A percentile compares a stretch with the other conserved stretches of the same genome.
Conservation (phyloP, 2,888 invertebrate species). For the Cephus rjabovi region DNA sequence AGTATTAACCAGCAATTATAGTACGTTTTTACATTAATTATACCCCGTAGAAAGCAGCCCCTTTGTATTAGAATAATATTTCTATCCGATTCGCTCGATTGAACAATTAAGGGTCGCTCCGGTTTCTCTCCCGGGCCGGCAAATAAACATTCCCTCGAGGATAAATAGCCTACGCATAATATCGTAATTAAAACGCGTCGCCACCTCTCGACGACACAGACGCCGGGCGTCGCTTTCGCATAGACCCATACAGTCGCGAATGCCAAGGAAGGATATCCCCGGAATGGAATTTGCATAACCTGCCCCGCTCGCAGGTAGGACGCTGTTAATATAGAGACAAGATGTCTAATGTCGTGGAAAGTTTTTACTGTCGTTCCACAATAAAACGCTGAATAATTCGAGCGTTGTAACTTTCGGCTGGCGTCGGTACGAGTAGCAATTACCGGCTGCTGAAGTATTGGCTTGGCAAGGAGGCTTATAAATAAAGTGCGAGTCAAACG, state of each 20-base stretch:
- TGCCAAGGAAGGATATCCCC: neutral
- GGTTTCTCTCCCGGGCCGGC: slow-evolving; percentile 4
- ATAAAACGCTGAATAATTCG: slow-evolving; percentile 38
- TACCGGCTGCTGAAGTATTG: neutral
- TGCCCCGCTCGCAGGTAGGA: slow-evolving; percentile 44
- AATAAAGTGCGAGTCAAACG: neutral
- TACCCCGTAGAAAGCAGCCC: slow-evolving; percentile 22
- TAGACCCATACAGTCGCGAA: neutral
- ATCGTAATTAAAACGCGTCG: slow-evolving; percentile 37
- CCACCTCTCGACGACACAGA: slow-evolving; percentile 8
- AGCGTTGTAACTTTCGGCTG: neutral
- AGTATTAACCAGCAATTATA: slow-evolving; percentile 30
- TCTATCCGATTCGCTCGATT: slow-evolving; percentile 45
- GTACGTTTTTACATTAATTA: slow-evolving; percentile 41
- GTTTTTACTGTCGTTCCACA: slow-evolving; percentile 36
- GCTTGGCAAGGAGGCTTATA: neutral
- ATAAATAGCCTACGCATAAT: slow-evolving; percentile 33
- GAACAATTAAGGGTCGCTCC: slow-evolving; percentile 37
- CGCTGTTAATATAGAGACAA: slow-evolving; percentile 41
- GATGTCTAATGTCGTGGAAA: slow-evolving; percentile 57
- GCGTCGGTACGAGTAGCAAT: neutral
- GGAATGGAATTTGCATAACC: slow-evolving; percentile 53
- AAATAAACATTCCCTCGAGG: slow-evolving; percentile 24
- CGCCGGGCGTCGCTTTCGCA: neutral
- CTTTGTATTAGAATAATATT: slow-evolving; percentile 37